These are phyloP conservation scores for Mercenaria mercenaria DNA, from an alignment of 1,140 invertebrate genomes.

Conservation along the genomic window DNA sequence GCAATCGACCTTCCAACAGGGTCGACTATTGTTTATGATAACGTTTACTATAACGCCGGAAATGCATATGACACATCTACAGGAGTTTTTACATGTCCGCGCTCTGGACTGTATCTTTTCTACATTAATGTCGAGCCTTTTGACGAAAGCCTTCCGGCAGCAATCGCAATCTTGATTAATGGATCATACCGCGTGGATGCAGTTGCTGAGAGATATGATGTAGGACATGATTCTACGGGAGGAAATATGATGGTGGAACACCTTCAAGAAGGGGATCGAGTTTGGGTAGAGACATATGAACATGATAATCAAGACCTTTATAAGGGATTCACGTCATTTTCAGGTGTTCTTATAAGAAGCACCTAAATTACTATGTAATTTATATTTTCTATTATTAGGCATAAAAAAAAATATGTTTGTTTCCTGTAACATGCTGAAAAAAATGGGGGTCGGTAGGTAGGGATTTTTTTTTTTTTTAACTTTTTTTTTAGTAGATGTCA, in stretches of 20 bases:
- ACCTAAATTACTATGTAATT: background rate
- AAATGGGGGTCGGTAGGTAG: too few species aligned
- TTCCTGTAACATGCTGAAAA: too few species aligned
- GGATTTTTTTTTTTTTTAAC: too few species aligned
- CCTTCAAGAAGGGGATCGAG: background rate
- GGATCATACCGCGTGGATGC: background rate
- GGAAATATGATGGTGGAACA: background rate
- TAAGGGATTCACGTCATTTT: background rate
- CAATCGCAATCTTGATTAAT: background rate
- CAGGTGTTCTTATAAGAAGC: background rate
- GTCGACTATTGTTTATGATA: background rate
- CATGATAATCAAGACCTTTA: background rate
- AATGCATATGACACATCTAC: background rate
- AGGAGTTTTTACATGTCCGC: background rate
- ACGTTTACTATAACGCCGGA: background rate
- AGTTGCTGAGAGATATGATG: background rate
- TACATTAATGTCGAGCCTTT: background rate
- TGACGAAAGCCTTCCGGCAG: background rate
- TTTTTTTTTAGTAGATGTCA: too few species aligned
- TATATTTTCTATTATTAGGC: too few species aligned
- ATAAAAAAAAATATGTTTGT: too few species aligned
- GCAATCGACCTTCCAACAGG: background rate
- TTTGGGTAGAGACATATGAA: constrained; percentile 2
- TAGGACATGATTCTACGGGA: background rate
- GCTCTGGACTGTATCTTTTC: background rate